A percentile compares a stretch with the other conserved stretches of the same genome.
phyloP scores from a whole-genome alignment of 1,140 invertebrate genomes.

The Pachypeltis micranthus region DNA sequence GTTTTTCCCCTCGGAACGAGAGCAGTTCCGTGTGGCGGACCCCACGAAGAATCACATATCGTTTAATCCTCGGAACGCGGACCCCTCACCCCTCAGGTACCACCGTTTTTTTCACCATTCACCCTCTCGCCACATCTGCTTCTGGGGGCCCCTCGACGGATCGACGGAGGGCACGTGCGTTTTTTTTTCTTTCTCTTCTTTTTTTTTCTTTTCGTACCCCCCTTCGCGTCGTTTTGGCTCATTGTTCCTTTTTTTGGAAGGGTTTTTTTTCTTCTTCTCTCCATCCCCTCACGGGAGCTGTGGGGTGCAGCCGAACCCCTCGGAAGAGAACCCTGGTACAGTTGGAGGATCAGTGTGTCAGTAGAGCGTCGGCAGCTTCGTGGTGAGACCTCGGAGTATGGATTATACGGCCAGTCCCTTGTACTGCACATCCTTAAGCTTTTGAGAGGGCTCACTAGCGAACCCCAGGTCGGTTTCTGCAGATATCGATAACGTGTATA shows the following conservation, averaged over 20 bases:
- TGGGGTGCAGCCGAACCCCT: neutral
- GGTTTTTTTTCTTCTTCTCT: neutral
- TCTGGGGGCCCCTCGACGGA: no score
- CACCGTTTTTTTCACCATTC: conserved; percentile 1
- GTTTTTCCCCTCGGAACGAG: neutral
- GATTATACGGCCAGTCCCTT: no score
- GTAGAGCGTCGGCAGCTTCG: neutral
- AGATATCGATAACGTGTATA: no score
- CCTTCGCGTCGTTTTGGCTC: neutral
- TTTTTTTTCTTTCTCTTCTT: conserved; percentile 1
- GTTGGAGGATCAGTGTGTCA: neutral
- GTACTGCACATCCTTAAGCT: no score
- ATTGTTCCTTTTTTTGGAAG: neutral
- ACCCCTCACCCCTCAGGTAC: conserved; percentile 1
- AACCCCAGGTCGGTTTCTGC: no score
- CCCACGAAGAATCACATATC: conserved; percentile 1
- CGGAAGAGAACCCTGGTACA: neutral
- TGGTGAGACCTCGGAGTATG: no score
- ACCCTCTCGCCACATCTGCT: conserved; percentile 2
- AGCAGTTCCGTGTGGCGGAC: neutral
- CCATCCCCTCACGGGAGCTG: no score
- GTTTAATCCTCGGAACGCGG: neutral
- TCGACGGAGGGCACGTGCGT: conserved; percentile 4
- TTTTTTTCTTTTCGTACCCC: no score
- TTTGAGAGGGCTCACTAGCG: no score